phyloP scores from a whole-genome alignment of 2,888 invertebrate species.

The Parnassius mnemosyne region DNA sequence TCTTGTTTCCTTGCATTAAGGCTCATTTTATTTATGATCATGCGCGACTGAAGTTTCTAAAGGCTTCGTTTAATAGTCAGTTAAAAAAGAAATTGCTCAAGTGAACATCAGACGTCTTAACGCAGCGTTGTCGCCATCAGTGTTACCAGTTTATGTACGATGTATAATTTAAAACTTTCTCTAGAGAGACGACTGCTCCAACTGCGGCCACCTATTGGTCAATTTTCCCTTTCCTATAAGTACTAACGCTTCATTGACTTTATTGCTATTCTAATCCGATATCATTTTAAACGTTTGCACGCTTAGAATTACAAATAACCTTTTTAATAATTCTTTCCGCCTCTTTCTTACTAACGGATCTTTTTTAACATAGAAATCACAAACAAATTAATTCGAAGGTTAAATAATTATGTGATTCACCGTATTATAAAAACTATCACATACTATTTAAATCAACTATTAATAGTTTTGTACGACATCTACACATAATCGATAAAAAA shows the following conservation, averaged over 20 bases:
- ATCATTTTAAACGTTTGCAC: constrained; percentile 11
- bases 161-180: constrained; percentile 78
- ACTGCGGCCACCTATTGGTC: constrained; percentile 42
- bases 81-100: constrained; percentile 27
- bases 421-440: no score
- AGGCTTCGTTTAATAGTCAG: constrained; percentile 23
- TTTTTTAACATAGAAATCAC: no score
- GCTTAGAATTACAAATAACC: neutral
- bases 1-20: constrained; percentile 7
- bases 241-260: constrained; percentile 54
- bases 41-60: constrained; percentile 16
- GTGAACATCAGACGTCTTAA: constrained; percentile 39
- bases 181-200: constrained; percentile 48
- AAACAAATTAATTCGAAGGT: no score
- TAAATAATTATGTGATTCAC: no score
- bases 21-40: constrained; percentile 5
- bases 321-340: neutral
- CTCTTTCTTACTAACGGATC: neutral
- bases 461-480: no score
- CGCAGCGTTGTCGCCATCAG: constrained; percentile 50
- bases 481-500: neutral
- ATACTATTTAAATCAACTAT: no score
- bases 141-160: constrained; percentile 66
- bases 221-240: constrained; percentile 63
- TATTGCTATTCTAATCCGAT: constrained; percentile 36